Percentiles rank a stretch among this genome's conserved stretches.
Conservation (phyloP, 2,888 invertebrate species). For the Campoplex capitator region DNA sequence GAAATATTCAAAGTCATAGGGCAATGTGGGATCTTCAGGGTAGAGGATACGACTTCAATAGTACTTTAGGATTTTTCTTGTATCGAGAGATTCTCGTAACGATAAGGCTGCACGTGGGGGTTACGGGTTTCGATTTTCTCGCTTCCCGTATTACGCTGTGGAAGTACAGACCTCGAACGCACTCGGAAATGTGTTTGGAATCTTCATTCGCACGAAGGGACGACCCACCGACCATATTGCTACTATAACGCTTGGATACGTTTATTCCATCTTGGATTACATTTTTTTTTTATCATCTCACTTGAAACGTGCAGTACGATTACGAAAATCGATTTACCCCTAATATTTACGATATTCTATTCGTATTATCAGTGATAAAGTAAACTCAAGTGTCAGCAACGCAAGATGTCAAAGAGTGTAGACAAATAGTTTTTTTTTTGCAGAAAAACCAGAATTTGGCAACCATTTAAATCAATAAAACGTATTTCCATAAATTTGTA, state of each 20-base stretch:
- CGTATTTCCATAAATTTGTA: background rate
- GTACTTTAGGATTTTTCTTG: conserved; percentile 54
- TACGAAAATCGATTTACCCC: background rate
- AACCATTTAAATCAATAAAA: background rate
- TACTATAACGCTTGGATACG: conserved; percentile 1
- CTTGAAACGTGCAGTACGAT: conserved; percentile 19
- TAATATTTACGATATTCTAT: background rate
- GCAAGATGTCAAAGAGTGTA: background rate
- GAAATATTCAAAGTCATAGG: conserved; percentile 59
- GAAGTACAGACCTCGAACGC: conserved; percentile 49
- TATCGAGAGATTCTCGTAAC: conserved; percentile 59
- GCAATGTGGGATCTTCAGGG: conserved; percentile 47
- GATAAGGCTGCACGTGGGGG: conserved; percentile 46
- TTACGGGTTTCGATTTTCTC: conserved; percentile 61
- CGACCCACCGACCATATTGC: conserved; percentile 31
- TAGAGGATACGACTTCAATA: conserved; percentile 49
- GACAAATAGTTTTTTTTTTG: background rate
- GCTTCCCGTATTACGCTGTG: conserved; percentile 14
- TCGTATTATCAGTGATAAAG: background rate
- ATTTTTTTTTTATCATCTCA: conserved; percentile 2
- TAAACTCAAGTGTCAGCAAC: background rate
- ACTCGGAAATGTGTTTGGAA: conserved; percentile 53
- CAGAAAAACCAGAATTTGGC: background rate
- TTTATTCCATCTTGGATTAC: conserved; percentile 20
- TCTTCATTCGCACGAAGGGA: conserved; percentile 22